Conservation (phyloP, 2,888 invertebrate genomes). For the Cremastinae sp. region DNA sequence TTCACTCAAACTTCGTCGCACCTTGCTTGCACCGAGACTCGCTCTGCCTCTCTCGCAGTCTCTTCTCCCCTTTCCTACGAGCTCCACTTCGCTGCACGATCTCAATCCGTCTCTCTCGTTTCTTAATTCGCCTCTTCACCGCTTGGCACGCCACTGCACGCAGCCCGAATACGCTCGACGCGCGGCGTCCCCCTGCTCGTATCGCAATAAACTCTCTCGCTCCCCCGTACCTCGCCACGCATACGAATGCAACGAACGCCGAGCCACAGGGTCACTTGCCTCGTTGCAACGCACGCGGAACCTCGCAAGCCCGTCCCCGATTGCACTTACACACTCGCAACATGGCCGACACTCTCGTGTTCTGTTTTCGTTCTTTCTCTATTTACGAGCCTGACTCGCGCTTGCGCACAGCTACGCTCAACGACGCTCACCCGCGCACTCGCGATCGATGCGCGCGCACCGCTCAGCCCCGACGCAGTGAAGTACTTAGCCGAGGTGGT, state of each 20-base stretch:
- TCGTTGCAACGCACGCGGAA: constrained; percentile 56
- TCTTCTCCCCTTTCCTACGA: constrained; percentile 50
- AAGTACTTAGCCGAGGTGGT: constrained; percentile 28
- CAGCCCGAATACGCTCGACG: constrained; percentile 36
- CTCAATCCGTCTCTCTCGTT: constrained; percentile 37
- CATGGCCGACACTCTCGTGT: constrained; percentile 28
- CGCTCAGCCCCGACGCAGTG: constrained; percentile 24
- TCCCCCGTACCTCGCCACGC: constrained; percentile 60
- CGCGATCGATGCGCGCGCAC: constrained; percentile 51
- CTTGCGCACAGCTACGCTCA: constrained; percentile 30
- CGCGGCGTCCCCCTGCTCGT: constrained; percentile 30
- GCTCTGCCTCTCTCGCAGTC: constrained; percentile 55
- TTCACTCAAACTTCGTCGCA: no score
- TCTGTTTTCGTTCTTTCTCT: constrained; percentile 45
- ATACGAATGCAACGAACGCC: constrained; percentile 54
- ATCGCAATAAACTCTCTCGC: constrained; percentile 50
- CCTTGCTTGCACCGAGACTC: constrained; percentile 61
- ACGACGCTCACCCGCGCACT: constrained; percentile 53
- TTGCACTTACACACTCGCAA: constrained; percentile 30
- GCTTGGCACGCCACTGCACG: constrained; percentile 52
- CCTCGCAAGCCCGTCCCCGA: constrained; percentile 2
- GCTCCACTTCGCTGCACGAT: constrained; percentile 54
- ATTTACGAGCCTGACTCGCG: constrained; percentile 37
- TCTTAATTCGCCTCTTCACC: constrained; percentile 39
- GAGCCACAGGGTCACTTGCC: constrained; percentile 58